Conservation (phyloP, 2,113 vertebrate genomes). For the Grantiella picta region DNA sequence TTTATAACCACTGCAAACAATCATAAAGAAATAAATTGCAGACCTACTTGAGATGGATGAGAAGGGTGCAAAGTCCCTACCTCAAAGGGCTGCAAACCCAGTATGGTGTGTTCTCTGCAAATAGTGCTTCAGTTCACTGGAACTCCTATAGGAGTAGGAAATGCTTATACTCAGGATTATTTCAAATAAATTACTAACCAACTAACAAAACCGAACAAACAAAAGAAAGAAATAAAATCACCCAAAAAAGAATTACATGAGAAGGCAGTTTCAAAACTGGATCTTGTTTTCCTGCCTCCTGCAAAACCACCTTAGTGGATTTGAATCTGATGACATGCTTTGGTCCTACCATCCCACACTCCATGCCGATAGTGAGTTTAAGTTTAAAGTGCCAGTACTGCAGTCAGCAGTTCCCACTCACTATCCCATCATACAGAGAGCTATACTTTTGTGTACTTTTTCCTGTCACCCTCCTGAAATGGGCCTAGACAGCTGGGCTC, state of each 20-base stretch:
- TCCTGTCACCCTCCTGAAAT: neutral
- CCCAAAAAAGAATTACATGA: neutral
- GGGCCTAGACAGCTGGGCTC: neutral
- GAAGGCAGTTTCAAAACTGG: neutral
- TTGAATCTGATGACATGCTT: neutral
- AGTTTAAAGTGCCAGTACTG: neutral
- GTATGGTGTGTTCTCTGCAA: neutral
- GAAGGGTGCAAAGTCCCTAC: neutral
- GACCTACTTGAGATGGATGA: neutral
- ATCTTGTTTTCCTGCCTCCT: neutral
- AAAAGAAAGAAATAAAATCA: neutral
- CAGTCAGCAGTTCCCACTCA: neutral
- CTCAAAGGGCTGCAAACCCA: neutral
- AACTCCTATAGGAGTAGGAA: neutral
- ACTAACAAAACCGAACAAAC: neutral
- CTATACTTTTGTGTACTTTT: neutral
- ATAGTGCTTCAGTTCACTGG: neutral
- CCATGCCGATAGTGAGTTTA: neutral
- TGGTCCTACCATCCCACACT: neutral
- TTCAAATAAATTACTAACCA: neutral
- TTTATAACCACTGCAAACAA: neutral
- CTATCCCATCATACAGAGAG: neutral
- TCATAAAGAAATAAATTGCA: neutral
- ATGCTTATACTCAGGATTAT: neutral
- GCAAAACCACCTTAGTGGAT: neutral